phyloP scores from a whole-genome alignment of 2,888 invertebrate species.

The Chloroclysta siterata region DNA sequence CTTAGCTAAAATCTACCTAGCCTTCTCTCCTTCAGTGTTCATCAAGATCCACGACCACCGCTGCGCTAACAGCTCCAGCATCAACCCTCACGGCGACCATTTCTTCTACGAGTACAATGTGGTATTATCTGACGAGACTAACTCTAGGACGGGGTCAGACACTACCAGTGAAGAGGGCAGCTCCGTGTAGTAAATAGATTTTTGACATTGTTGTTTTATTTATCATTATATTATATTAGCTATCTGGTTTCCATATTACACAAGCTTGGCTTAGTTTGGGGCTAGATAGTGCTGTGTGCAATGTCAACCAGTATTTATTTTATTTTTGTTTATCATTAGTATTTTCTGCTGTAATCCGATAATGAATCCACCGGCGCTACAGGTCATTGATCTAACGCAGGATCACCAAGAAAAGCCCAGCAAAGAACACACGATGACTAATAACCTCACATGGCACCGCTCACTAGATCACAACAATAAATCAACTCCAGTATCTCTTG shows the following conservation, averaged over 20 bases:
- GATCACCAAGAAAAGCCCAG: not conserved
- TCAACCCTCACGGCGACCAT: constrained; percentile 55
- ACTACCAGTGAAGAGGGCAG: not conserved
- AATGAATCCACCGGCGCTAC: no score
- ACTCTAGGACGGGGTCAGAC: constrained; percentile 2
- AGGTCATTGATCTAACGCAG: not conserved
- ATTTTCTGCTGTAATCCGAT: no score
- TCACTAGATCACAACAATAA: constrained; percentile 41
- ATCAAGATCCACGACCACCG: constrained; percentile 55
- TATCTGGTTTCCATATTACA: no score
- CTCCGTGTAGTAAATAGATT: not conserved
- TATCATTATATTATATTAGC: no score
- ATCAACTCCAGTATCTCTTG: constrained; percentile 60
- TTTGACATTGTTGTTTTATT: not conserved
- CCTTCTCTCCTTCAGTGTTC: constrained; percentile 50
- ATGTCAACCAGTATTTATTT: no score
- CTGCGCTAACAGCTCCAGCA: constrained; percentile 53
- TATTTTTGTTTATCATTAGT: no score
- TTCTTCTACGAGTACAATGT: constrained; percentile 76
- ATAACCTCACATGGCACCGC: constrained; percentile 15
- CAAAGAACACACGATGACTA: constrained; percentile 1
- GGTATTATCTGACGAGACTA: constrained; percentile 40
- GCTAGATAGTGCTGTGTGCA: no score
- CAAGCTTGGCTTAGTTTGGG: no score
- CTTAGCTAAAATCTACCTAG: not conserved